Conservation (phyloP, 2,113 vertebrate species). For the Rattus rattus region DNA sequence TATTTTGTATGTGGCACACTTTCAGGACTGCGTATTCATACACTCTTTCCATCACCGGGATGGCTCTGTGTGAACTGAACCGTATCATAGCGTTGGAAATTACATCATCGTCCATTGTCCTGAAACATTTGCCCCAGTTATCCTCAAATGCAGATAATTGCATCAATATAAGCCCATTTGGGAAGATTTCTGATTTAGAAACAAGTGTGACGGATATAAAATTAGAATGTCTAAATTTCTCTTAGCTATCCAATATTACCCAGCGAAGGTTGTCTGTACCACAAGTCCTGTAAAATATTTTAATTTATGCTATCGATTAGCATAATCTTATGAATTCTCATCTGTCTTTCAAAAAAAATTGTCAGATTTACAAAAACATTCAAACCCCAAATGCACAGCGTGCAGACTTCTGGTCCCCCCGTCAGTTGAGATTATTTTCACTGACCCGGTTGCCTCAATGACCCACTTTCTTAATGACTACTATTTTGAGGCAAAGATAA, state of each 20-base stretch:
- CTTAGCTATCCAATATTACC: not conserved
- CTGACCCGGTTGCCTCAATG: conserved; percentile 85
- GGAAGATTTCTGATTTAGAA: conserved; percentile 45
- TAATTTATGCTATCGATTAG: conserved; percentile 66
- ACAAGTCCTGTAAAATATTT: conserved; percentile 34
- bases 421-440: conserved; percentile 87
- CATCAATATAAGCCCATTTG: not conserved
- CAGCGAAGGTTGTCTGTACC: conserved; percentile 1
- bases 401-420: conserved; percentile 80
- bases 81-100: not conserved
- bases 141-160: not conserved
- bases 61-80: not conserved
- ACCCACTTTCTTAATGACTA: conserved; percentile 86
- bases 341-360: conserved; percentile 73
- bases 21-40: not conserved
- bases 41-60: not conserved
- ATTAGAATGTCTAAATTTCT: not conserved
- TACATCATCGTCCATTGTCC: not conserved
- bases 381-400: conserved; percentile 67
- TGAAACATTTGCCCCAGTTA: not conserved
- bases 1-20: not conserved
- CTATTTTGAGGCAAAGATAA: conserved; percentile 81
- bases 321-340: conserved; percentile 67
- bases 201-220: not conserved
- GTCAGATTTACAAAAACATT: conserved; percentile 74